Percentiles rank a stretch among this genome's conserved stretches.
Evolutionary conservation across 2,113 vertebrate species (phyloP).

Genomic region (Nannospalax galili): DNA sequence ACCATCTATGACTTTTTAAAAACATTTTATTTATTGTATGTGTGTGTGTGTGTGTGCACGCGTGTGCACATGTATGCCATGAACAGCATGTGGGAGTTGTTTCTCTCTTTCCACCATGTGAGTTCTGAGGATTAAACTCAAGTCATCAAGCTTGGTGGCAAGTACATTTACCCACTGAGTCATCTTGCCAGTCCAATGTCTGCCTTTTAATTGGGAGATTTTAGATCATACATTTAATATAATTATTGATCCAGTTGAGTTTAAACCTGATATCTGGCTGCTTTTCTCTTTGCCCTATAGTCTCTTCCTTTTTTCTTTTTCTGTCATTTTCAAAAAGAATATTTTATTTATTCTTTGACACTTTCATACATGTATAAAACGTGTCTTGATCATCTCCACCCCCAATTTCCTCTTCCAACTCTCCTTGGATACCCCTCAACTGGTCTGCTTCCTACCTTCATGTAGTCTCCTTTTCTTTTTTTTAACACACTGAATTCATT

Average conservation of each 20-base stretch:
- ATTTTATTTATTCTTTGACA: background rate
- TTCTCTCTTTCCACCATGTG: no score
- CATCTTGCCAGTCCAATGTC: background rate
- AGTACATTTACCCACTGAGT: no score
- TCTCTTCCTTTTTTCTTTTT: background rate
- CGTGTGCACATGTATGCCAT: no score
- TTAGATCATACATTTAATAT: background rate
- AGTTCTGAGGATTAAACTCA: no score
- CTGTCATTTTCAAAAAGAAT: background rate
- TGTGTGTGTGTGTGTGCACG: no score
- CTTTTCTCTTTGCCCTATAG: background rate
- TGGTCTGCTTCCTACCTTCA: background rate
- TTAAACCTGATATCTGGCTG: slow-evolving; percentile 21
- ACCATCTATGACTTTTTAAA: no score
- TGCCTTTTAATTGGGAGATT: slow-evolving; percentile 1
- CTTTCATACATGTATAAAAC: background rate
- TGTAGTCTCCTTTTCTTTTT: background rate
- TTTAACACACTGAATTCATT: background rate
- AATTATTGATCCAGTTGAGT: background rate
- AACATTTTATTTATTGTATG: no score
- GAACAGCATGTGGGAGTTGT: no score
- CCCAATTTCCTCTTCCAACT: background rate
- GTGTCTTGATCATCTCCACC: background rate
- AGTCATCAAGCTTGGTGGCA: no score
- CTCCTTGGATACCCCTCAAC: background rate